Percentiles rank a stretch among this genome's conserved stretches.
Evolutionary conservation across 2,888 invertebrate species (phyloP).

Genomic region (Criorhina ranunculi): DNA sequence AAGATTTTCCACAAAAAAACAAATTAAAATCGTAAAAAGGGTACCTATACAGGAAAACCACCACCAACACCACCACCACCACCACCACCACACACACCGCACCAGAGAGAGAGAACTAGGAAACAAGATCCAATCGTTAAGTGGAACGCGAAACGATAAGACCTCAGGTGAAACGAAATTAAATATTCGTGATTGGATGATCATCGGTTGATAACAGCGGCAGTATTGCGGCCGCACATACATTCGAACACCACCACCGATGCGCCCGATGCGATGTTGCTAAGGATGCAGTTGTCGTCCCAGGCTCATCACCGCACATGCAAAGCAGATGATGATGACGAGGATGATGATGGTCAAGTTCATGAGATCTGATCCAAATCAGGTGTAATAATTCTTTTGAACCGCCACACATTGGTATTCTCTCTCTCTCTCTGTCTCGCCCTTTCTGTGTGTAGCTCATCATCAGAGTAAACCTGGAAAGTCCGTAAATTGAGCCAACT

Average conservation of each 20-base stretch:
- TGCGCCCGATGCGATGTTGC: not conserved
- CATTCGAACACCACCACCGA: conserved; percentile 3
- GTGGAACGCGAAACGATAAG: conserved; percentile 77
- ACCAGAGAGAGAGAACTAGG: conserved; percentile 57
- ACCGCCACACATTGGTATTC: conserved; percentile 79
- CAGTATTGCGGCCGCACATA: conserved; percentile 47
- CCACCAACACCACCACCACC: conserved; percentile 6
- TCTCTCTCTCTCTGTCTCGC: not conserved
- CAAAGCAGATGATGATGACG: conserved; percentile 65
- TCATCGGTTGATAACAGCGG: conserved; percentile 79
- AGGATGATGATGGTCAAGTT: conserved; percentile 81
- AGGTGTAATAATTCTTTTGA: conserved; percentile 85
- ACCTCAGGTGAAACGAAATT: conserved; percentile 84
- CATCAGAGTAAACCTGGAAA: conserved; percentile 1
- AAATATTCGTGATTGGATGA: conserved; percentile 85
- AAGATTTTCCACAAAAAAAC: conserved; percentile 72
- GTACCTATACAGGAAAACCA: conserved; percentile 42
- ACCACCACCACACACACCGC: conserved; percentile 2
- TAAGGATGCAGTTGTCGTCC: conserved; percentile 48
- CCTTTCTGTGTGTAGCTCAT: conserved; percentile 44
- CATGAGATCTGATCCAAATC: conserved; percentile 84
- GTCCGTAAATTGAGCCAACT: conserved; percentile 61
- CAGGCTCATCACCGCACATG: conserved; percentile 54
- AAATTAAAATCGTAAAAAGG: conserved; percentile 68
- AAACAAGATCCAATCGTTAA: conserved; percentile 76